Conservation (phyloP, 2,113 vertebrate genomes). For the Phrynosoma blainvillii region DNA sequence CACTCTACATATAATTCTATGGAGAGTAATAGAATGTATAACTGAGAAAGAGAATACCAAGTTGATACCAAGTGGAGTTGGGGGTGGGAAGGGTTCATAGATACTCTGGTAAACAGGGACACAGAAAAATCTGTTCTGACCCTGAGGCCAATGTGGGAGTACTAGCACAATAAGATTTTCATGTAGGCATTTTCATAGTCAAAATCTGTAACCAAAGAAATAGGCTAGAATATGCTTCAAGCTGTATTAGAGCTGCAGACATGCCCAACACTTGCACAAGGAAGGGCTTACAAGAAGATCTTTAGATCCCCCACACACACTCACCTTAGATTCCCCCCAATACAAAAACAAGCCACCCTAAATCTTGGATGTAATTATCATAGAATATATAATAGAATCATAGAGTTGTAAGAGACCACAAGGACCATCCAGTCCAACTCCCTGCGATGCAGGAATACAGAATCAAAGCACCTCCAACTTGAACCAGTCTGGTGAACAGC, state of each 20-base stretch:
- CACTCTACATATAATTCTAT: not conserved
- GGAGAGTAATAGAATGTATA: not conserved
- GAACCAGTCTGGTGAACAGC: not conserved
- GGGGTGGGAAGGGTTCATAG: not conserved
- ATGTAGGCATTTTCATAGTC: not conserved
- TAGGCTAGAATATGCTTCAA: not conserved
- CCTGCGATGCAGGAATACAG: no score
- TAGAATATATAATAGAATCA: no score
- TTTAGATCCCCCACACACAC: not conserved
- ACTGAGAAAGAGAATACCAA: not conserved
- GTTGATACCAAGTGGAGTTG: not conserved
- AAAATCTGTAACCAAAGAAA: not conserved
- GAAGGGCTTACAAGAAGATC: not conserved
- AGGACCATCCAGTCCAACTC: no score
- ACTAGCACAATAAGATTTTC: not conserved
- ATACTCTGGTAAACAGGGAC: not conserved
- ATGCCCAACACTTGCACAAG: not conserved
- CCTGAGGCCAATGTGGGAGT: not conserved
- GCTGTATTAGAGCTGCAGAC: no score
- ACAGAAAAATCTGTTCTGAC: not conserved
- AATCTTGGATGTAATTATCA: not conserved
- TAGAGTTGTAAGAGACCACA: no score
- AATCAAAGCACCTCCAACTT: no score
- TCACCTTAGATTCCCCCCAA: not conserved
- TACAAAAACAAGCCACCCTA: not conserved